phyloP scores from a whole-genome alignment of 2,888 invertebrate species.

The Drosophila peninsularis region DNA sequence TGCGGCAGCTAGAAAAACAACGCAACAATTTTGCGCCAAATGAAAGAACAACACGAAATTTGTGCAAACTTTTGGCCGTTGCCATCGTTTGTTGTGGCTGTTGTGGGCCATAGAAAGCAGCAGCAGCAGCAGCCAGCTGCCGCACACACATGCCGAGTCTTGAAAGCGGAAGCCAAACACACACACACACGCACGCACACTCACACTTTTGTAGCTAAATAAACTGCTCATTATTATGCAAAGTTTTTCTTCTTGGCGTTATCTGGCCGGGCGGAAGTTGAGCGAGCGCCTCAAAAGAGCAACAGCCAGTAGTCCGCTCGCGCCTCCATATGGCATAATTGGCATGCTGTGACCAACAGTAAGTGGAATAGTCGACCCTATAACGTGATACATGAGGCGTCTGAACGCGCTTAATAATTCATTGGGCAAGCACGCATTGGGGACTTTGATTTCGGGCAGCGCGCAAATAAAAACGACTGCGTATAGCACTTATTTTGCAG shows the following conservation, averaged over 20 bases:
- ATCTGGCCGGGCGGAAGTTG: slow-evolving; percentile 59
- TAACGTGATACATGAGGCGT: slow-evolving; percentile 33
- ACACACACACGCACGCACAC: slow-evolving; percentile 14
- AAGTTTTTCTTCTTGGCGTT: slow-evolving; percentile 62
- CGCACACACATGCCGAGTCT: slow-evolving; percentile 31
- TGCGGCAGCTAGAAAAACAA: slow-evolving; percentile 61
- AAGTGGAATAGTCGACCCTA: slow-evolving; percentile 14
- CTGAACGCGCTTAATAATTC: slow-evolving; percentile 57
- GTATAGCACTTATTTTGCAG: slow-evolving; percentile 55
- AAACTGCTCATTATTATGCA: slow-evolving; percentile 79
- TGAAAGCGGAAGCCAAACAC: slow-evolving; percentile 58
- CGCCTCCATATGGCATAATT: slow-evolving; percentile 58
- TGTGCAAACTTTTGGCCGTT: slow-evolving; percentile 55
- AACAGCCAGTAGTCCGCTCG: slow-evolving; percentile 38
- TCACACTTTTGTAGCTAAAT: slow-evolving; percentile 43
- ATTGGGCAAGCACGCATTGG: slow-evolving; percentile 64
- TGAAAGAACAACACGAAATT: slow-evolving; percentile 70
- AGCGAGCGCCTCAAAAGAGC: slow-evolving; percentile 25
- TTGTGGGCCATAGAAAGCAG: slow-evolving; percentile 46
- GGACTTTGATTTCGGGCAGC: slow-evolving; percentile 56
- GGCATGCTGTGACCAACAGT: slow-evolving; percentile 39
- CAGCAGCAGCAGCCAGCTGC: slow-evolving; percentile 24
- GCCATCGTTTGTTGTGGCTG: slow-evolving; percentile 51
- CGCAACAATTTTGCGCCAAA: slow-evolving; percentile 71
- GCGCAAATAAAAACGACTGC: slow-evolving; percentile 49